Evolutionary conservation across 2,797 vertebrate species (phyloP), one percentile per base, ranked within the genome.

Genomic region (Acanthurus lineatus): DNA sequence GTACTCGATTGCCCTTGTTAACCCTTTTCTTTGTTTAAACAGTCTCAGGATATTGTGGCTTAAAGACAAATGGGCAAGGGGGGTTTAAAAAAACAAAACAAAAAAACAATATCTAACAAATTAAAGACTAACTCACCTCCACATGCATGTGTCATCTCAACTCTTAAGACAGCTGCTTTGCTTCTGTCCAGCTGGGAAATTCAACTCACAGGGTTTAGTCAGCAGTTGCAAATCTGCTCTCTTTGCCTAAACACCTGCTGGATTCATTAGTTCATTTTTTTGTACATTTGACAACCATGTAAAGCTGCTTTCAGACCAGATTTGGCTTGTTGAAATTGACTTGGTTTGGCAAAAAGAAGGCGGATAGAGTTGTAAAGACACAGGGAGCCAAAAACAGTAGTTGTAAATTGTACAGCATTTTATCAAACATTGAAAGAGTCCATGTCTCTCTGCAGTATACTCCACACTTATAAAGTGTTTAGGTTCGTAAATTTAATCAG

Each of bases 101-200:
- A 4, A 51, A 56, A 56, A 61, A 42, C 35, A 0, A 40, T 69
- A 64, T 81, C 84, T 89, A 89, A 92, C 85, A 73, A 89, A 82
- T 69, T 8, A 88, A 86, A 59, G 77, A 95, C 95, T 95, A 95
- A 95, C 95, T 91, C 94, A 93, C 94, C 84, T 87, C 89, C 92
- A 93, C 95, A 71, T 95, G 95, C 95, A 95, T 96, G 95, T 60
- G 40, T 92, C 88, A 90, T 94, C 87, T 86, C 17, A 62, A 85
- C 82, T 92, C 70, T 83, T 54, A 14, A 77, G 60, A 69, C 76
- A 49, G 82, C 87, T 1, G 72, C 92, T 93, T 74, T 90, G 75
- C 88, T 89, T 83, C 86, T 87, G 69, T 85, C 62, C 77, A 81
- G 83, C 74, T 74, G 58, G 73, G 58, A 69, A 75, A 58, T 70